Conservation (phyloP, 2,888 invertebrate species). For the Hypercompe scribonia region DNA sequence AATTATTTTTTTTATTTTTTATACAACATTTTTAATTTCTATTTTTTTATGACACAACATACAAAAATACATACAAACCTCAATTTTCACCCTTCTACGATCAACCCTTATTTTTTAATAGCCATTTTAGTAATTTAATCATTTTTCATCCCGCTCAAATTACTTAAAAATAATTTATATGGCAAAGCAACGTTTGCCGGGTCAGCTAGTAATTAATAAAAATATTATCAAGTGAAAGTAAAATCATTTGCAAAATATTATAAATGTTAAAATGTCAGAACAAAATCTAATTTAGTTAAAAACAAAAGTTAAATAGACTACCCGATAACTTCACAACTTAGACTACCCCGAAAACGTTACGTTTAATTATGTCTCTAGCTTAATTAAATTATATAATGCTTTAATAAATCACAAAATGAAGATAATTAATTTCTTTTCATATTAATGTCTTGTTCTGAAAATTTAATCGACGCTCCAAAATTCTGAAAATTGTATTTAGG, state of each 20-base stretch:
- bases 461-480: conserved; percentile 10
- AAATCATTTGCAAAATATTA: background rate
- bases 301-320: background rate
- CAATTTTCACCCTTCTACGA: too few species aligned
- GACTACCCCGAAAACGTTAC: background rate
- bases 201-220: background rate
- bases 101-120: too few species aligned
- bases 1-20: too few species aligned
- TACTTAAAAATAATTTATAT: too few species aligned
- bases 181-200: too few species aligned
- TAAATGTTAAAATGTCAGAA: background rate
- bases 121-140: too few species aligned
- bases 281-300: conserved; percentile 6
- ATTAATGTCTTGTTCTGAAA: conserved; percentile 19
- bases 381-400: conserved; percentile 23
- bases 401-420: conserved; percentile 34
- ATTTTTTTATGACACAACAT: too few species aligned
- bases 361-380: conserved; percentile 18
- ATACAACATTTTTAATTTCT: too few species aligned
- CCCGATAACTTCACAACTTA: background rate
- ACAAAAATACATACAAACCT: too few species aligned
- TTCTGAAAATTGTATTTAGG: conserved; percentile 3
- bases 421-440: conserved; percentile 35
- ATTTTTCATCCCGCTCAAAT: too few species aligned
- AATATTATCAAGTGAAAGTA: background rate